phyloP scores from a whole-genome alignment of 1,140 invertebrate species.

The Drosophila prosaltans region DNA sequence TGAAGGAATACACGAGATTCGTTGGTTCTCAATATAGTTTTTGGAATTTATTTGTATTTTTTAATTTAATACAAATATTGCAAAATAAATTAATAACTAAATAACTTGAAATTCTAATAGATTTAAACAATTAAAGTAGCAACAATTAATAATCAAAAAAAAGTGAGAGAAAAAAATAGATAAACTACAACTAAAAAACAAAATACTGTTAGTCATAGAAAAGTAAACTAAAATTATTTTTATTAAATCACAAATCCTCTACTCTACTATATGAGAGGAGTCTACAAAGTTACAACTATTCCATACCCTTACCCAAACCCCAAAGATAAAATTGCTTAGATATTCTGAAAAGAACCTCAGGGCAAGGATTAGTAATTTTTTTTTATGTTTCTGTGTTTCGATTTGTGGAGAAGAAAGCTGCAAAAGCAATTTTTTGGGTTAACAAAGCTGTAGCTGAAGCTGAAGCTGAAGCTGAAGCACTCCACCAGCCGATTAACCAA shows the following conservation, averaged over 20 bases:
- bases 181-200: slow-evolving; percentile 8
- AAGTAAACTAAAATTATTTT: too few relatives aligned
- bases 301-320: not conserved
- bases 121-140: not conserved
- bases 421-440: slow-evolving; percentile 52
- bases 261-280: not conserved
- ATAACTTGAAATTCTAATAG: slow-evolving; percentile 36
- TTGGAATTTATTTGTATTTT: slow-evolving; percentile 18
- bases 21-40: slow-evolving; percentile 15
- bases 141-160: too few relatives aligned
- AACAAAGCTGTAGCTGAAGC: slow-evolving; percentile 48
- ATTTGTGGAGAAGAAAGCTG: slow-evolving; percentile 43
- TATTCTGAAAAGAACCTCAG: slow-evolving; percentile 57
- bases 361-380: slow-evolving; percentile 13
- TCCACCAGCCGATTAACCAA: slow-evolving; percentile 43
- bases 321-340: not conserved
- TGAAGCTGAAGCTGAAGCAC: slow-evolving; percentile 69
- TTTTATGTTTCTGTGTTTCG: slow-evolving; percentile 27
- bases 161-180: not conserved
- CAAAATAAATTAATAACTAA: slow-evolving; percentile 47
- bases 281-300: not conserved
- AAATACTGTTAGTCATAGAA: slow-evolving; percentile 8
- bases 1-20: slow-evolving; percentile 4
- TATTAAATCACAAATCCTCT: slow-evolving; percentile 4
- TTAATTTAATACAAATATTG: slow-evolving; percentile 47